phyloP scores from a whole-genome alignment of 2,888 invertebrate species.

The Ditula angustiorana region DNA sequence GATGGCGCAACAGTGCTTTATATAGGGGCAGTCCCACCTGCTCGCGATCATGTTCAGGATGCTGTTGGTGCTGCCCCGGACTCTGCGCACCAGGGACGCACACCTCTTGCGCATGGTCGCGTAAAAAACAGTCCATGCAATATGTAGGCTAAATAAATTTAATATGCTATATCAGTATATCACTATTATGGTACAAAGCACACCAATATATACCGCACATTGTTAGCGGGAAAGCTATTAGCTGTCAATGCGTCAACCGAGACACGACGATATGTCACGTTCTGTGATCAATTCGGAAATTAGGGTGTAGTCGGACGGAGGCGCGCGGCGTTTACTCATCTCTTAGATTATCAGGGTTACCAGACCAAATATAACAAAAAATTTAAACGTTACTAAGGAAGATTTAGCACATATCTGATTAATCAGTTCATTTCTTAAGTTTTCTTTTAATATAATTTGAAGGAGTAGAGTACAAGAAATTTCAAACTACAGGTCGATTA shows the following conservation, averaged over 20 bases:
- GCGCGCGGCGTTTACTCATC: slow-evolving; percentile 19
- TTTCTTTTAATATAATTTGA: too few relatives aligned
- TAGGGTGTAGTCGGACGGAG: slow-evolving; percentile 18
- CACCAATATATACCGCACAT: slow-evolving; percentile 15
- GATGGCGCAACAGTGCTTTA: too few relatives aligned
- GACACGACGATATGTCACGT: slow-evolving; percentile 9
- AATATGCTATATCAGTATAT: too few relatives aligned
- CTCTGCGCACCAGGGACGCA: too few relatives aligned
- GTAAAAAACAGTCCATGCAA: too few relatives aligned
- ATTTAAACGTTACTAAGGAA: background rate
- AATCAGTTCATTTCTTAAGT: too few relatives aligned
- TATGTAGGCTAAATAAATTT: too few relatives aligned
- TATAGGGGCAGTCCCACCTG: too few relatives aligned
- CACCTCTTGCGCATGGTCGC: too few relatives aligned
- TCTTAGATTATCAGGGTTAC: slow-evolving; percentile 14
- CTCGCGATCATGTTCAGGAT: too few relatives aligned
- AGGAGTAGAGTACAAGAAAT: background rate
- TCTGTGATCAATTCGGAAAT: slow-evolving; percentile 30
- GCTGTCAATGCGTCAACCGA: slow-evolving; percentile 28
- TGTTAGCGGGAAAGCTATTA: slow-evolving; percentile 26
- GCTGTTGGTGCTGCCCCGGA: too few relatives aligned
- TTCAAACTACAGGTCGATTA: slow-evolving; percentile 5
- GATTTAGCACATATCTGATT: background rate
- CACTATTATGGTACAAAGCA: slow-evolving; percentile 1
- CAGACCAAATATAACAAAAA: slow-evolving; percentile 7